phyloP scores from a whole-genome alignment of 2,113 vertebrate species.

The Elanoides forficatus region DNA sequence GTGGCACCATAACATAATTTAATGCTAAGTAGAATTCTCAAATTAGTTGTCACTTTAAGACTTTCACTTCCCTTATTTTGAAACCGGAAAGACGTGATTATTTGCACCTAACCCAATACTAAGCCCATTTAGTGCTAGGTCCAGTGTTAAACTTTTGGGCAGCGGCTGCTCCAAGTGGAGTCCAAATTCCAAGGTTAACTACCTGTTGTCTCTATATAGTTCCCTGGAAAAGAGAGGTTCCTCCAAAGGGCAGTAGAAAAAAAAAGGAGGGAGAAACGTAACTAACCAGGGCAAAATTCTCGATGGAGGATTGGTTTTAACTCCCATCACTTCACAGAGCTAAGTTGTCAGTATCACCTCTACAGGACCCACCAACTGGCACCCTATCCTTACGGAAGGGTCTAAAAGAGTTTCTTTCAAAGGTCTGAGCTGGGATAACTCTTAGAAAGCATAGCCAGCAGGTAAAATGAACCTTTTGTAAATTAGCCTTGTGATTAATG shows the following conservation, averaged over 20 bases:
- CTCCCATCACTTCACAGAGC: neutral
- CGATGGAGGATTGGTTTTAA: neutral
- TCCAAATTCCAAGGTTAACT: neutral
- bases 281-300: neutral
- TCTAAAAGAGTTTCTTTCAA: neutral
- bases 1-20: neutral
- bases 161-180: neutral
- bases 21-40: neutral
- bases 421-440: neutral
- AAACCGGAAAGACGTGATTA: neutral
- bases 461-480: neutral
- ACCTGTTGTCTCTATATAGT: neutral
- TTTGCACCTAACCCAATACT: neutral
- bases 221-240: neutral
- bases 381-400: neutral
- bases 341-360: rapidly evolving
- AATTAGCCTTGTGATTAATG: neutral
- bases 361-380: neutral
- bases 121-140: neutral
- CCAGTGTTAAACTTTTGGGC: neutral
- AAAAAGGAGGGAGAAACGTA: neutral
- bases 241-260: neutral
- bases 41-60: neutral
- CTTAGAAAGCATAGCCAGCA: neutral
- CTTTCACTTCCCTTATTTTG: neutral